A percentile compares a stretch with the other conserved stretches of the same genome.
These are phyloP conservation scores for Drosophila trapezifrons DNA, from an alignment of 1,140 invertebrate species.

Conservation along the genomic window DNA sequence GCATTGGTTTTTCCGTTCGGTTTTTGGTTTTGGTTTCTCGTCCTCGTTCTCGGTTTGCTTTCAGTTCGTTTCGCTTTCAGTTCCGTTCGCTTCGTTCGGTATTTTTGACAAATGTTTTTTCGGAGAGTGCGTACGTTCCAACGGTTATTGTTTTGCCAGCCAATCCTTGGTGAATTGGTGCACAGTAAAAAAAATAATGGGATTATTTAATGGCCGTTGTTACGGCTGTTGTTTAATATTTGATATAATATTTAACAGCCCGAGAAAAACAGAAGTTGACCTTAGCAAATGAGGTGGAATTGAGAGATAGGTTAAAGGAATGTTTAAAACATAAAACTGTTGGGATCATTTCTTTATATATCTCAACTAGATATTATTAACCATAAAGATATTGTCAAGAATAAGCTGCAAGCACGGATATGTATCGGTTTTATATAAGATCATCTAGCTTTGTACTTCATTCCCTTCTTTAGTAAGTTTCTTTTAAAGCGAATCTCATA, in stretches of 20 bases:
- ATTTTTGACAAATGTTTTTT: constrained; percentile 76
- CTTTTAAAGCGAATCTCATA: too few relatives aligned
- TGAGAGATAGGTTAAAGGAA: not conserved
- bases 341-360: not conserved
- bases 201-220: not conserved
- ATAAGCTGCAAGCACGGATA: too few relatives aligned
- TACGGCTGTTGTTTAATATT: not conserved
- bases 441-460: not conserved
- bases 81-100: constrained; percentile 31
- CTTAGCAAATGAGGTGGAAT: too few relatives aligned
- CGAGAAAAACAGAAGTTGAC: not conserved
- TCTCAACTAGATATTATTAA: too few relatives aligned
- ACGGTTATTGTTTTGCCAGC: constrained; percentile 69
- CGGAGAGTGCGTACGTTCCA: constrained; percentile 10
- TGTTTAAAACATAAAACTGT: not conserved
- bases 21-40: constrained; percentile 7
- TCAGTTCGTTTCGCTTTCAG: constrained; percentile 2
- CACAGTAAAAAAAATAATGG: constrained; percentile 7
- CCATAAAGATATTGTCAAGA: too few relatives aligned
- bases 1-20: constrained; percentile 21
- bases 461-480: not conserved
- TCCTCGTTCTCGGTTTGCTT: not conserved
- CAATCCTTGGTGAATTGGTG: constrained; percentile 29
- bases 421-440: too few relatives aligned
- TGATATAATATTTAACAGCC: not conserved